Percentiles rank a stretch among this genome's conserved stretches.
Conservation (phyloP, 1,140 invertebrate genomes). For the Pristionchus pacificus region DNA sequence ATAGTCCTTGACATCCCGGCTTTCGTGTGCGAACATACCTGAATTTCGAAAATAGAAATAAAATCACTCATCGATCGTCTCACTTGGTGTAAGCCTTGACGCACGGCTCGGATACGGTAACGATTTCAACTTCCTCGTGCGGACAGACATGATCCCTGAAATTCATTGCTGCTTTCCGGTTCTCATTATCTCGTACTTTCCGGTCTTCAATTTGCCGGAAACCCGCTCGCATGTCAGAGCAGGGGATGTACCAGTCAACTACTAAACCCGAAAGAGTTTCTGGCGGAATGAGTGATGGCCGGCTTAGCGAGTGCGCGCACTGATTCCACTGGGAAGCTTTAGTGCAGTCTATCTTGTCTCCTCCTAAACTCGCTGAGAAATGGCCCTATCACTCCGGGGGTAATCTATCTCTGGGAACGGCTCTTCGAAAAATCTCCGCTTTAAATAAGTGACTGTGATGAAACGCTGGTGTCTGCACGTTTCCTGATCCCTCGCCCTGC, state of each 20-base stretch:
- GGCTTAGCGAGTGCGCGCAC: slow-evolving; percentile 10
- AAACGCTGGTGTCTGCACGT: too few relatives aligned
- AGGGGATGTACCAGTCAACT: slow-evolving; percentile 13
- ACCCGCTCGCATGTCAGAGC: slow-evolving; percentile 6
- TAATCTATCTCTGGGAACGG: too few relatives aligned
- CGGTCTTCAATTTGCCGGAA: neutral
- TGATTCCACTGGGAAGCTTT: neutral
- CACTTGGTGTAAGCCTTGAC: slow-evolving; percentile 49
- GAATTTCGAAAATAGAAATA: too few relatives aligned
- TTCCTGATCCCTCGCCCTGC: too few relatives aligned
- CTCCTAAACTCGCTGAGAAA: too few relatives aligned
- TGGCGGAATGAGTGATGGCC: slow-evolving; percentile 12
- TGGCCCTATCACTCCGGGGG: too few relatives aligned
- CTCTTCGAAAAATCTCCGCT: too few relatives aligned
- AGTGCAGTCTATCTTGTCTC: neutral
- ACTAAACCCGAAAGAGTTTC: neutral
- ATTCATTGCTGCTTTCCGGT: slow-evolving; percentile 20
- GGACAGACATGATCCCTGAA: slow-evolving; percentile 55
- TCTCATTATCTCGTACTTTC: neutral
- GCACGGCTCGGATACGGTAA: slow-evolving; percentile 52
- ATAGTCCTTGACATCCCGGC: slow-evolving; percentile 45
- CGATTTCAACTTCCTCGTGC: slow-evolving; percentile 51
- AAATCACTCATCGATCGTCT: too few relatives aligned
- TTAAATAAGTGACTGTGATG: too few relatives aligned
- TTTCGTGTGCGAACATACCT: slow-evolving; percentile 50